Evolutionary conservation across 2,797 vertebrate species (phyloP).

Genomic region (Propithecus deckenii): DNA sequence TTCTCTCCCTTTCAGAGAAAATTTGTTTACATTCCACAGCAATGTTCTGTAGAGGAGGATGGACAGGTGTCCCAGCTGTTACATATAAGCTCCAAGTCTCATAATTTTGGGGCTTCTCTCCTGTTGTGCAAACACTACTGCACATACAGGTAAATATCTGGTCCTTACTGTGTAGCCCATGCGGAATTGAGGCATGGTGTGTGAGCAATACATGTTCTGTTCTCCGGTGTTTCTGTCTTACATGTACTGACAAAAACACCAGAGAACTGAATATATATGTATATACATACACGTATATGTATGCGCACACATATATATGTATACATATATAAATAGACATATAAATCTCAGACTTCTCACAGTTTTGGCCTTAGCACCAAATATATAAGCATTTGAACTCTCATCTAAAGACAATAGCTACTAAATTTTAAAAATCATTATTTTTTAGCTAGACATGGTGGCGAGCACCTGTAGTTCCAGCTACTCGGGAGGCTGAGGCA

Average conservation of each 20-base stretch:
- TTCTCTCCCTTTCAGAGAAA: neutral
- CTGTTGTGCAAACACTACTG: neutral
- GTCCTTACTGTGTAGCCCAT: neutral
- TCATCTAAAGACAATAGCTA: neutral
- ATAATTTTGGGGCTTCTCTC: neutral
- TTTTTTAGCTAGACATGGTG: neutral
- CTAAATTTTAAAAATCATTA: neutral
- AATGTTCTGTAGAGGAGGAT: neutral
- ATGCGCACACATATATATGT: no score
- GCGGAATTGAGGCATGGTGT: neutral
- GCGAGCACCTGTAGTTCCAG: neutral
- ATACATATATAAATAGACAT: neutral
- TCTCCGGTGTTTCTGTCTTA: neutral
- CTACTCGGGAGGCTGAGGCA: neutral
- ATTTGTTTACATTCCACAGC: neutral
- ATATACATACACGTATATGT: neutral
- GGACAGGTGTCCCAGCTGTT: neutral
- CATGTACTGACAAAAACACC: neutral
- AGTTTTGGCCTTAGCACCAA: neutral
- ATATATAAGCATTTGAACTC: neutral
- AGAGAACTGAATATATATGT: neutral
- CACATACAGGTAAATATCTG: neutral
- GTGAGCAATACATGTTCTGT: neutral
- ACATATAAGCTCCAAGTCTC: neutral
- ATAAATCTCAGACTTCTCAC: neutral